phyloP scores from a whole-genome alignment of 2,888 invertebrate genomes.

The Gymnoscelis rufifasciata region DNA sequence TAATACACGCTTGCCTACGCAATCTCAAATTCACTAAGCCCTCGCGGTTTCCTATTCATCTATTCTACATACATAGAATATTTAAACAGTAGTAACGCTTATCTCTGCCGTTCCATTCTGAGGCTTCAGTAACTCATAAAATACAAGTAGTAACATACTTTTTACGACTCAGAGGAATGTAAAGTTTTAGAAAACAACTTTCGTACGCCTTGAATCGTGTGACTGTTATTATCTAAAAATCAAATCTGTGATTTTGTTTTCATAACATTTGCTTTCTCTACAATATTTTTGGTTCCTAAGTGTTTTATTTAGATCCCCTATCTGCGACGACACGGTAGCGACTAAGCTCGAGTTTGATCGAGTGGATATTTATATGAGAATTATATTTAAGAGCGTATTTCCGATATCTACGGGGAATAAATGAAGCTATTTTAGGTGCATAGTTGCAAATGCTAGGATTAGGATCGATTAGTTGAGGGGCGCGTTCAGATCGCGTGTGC shows the following conservation, averaged over 20 bases:
- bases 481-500: constrained; percentile 62
- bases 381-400: neutral
- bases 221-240: constrained; percentile 49
- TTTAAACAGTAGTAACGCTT: constrained; percentile 26
- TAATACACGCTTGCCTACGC: constrained; percentile 9
- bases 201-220: constrained; percentile 32
- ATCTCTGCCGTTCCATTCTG: constrained; percentile 47
- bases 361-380: neutral
- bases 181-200: constrained; percentile 61
- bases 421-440: constrained; percentile 39
- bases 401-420: constrained; percentile 6
- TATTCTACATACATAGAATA: constrained; percentile 20
- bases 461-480: constrained; percentile 64
- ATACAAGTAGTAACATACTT: constrained; percentile 71
- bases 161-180: constrained; percentile 72
- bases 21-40: constrained; percentile 22
- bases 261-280: too few relatives aligned
- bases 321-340: constrained; percentile 11
- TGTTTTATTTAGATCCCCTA: too few relatives aligned
- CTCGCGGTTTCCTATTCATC: constrained; percentile 14
- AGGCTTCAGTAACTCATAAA: constrained; percentile 62
- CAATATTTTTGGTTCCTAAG: too few relatives aligned
- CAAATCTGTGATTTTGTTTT: too few relatives aligned
- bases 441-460: constrained; percentile 59
- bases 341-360: neutral